Conservation (phyloP, 2,797 vertebrate genomes). For the Uromys caudimaculatus region DNA sequence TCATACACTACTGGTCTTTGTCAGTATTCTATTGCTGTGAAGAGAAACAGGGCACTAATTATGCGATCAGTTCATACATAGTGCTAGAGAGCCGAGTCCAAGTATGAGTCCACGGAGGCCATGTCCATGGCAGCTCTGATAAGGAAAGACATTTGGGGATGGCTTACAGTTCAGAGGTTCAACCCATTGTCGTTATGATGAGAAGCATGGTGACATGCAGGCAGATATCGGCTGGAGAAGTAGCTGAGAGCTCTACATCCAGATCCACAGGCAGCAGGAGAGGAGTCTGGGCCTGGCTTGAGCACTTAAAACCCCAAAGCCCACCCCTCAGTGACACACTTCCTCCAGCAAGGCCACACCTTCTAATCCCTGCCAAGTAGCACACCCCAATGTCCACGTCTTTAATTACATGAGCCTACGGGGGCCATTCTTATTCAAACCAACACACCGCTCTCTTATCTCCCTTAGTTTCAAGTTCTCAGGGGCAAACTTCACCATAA, state of each 20-base stretch:
- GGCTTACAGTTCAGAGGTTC: background rate
- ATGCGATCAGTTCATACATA: background rate
- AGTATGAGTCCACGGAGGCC: background rate
- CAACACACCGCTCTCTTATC: background rate
- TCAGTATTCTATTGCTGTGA: background rate
- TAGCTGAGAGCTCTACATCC: background rate
- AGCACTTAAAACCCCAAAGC: background rate
- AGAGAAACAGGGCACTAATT: background rate
- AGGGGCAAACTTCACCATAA: constrained; percentile 46
- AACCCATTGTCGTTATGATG: too few relatives aligned
- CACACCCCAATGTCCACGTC: background rate
- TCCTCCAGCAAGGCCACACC: background rate
- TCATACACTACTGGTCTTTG: background rate
- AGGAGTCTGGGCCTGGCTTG: background rate
- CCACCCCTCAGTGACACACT: background rate
- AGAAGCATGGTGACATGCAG: background rate
- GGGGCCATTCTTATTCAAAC: background rate
- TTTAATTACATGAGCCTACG: background rate
- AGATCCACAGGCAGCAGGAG: too few relatives aligned
- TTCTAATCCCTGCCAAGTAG: background rate
- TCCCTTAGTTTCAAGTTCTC: constrained; percentile 53
- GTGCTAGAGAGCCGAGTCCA: background rate
- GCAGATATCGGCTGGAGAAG: background rate
- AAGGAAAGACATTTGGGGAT: background rate
- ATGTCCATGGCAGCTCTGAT: too few relatives aligned